Evolutionary conservation across 1,140 invertebrate genomes (phyloP), one percentile per base, ranked within the genome.

Genomic region (Tyrophagus putrescentiae): DNA sequence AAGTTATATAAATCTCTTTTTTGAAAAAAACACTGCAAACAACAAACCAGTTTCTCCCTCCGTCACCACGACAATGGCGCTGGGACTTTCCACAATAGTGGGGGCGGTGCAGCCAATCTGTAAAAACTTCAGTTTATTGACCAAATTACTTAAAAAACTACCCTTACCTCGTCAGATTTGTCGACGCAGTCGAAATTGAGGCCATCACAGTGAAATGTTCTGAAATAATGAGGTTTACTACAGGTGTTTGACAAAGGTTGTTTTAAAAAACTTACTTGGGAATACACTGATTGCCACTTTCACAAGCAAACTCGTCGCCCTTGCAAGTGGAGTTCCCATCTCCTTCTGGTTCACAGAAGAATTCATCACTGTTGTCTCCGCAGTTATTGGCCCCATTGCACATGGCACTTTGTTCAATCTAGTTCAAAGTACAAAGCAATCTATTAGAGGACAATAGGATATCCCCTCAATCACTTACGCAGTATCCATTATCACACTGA

Each of bases 301-400:
- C 57, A 70, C 94, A 98, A 60, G 82, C 76, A 71, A 84, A 97
- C 70, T 98, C 90, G 62, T 82, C 79, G 44, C 81, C 77, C 18
- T 76, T 74, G 68, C 93, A 98, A 0, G 52, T 54, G 76, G 73
- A 1, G 83, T 80, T 6, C 80, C 83, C 57, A 44, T n/a, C 5
- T 60, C 41, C 13, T 32, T 59, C 18, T 33, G 57, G 29, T 61
- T 57, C 82, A 76, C 90, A 95, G 68, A 83, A 78, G 65, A 80
- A 78, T 77, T 96, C 91, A 73, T 95, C 91, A 3, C 84, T 87
- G n/a, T 80, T 79, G 71, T 98, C 93, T 1, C 80, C 82, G 69
- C 95, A 98, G 72, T 98, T 93, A 68, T 89, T 80, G 63, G 95
- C 89, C 4, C 80, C 79, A 71, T 87, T 94, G 71, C 95, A 98